Conservation (phyloP, 2,113 vertebrate species). For the Rhinoptilus africanus region DNA sequence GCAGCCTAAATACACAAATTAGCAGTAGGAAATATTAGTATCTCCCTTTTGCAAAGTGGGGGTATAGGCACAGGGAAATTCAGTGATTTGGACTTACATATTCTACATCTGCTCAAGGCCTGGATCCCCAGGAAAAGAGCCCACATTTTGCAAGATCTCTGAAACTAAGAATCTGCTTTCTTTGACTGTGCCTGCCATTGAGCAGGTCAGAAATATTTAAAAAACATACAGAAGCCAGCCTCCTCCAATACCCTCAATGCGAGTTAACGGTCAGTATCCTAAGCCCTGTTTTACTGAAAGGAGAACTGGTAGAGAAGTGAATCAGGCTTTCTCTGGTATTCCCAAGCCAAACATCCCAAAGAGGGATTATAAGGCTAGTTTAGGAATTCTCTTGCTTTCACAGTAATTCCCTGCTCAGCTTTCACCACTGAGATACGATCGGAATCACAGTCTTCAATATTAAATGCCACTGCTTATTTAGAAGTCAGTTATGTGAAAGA, state of each 20-base stretch:
- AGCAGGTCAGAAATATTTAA: not conserved
- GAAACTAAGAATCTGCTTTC: not conserved
- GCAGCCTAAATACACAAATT: not conserved
- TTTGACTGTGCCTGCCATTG: not conserved
- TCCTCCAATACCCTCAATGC: not conserved
- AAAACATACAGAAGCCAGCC: not conserved
- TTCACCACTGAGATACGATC: not conserved
- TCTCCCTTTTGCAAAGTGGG: not conserved
- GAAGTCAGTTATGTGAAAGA: not conserved
- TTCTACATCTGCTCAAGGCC: not conserved
- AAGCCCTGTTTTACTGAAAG: not conserved
- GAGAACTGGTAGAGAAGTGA: not conserved
- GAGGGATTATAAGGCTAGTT: not conserved
- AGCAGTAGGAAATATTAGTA: not conserved
- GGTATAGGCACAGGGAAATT: rapidly evolving
- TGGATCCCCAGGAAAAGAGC: not conserved
- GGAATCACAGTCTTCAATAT: not conserved
- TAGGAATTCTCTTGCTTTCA: not conserved
- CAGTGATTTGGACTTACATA: not conserved
- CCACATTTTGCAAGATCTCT: not conserved
- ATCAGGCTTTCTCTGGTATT: not conserved
- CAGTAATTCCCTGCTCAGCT: not conserved
- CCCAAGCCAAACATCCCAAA: not conserved
- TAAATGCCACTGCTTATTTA: not conserved
- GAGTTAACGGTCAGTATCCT: not conserved